Evolutionary conservation across 2,888 invertebrate genomes (phyloP).

Genomic region (Apamea monoglypha): DNA sequence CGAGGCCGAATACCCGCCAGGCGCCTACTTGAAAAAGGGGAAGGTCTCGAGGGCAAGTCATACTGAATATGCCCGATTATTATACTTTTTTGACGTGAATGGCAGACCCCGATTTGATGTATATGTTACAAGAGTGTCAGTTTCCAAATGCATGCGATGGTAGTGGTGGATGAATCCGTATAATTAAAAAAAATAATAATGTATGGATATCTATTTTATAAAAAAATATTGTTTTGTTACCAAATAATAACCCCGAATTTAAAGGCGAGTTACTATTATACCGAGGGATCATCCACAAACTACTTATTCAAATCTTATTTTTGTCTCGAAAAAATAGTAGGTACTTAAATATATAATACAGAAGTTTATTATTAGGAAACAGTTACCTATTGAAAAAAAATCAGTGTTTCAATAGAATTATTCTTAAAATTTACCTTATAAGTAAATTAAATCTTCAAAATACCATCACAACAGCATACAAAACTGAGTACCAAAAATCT

Average conservation of each 20-base stretch:
- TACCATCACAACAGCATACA: constrained; percentile 1
- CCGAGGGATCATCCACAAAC: constrained; percentile 40
- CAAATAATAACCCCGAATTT: neutral
- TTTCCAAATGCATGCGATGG: constrained; percentile 4
- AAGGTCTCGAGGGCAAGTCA: constrained; percentile 92
- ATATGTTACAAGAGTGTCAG: constrained; percentile 30
- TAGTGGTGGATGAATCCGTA: constrained; percentile 17
- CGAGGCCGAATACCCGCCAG: constrained; percentile 93
- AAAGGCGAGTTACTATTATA: neutral
- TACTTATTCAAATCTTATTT: neutral
- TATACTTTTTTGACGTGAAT: constrained; percentile 52
- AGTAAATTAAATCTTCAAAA: neutral
- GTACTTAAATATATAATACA: neutral
- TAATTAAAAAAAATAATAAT: neutral
- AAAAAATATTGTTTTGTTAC: neutral
- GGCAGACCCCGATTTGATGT: constrained; percentile 35
- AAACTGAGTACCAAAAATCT: constrained; percentile 16
- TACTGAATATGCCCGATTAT: constrained; percentile 84
- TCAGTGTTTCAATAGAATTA: neutral
- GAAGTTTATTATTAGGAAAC: constrained; percentile 9
- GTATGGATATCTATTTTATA: no score
- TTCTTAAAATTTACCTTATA: neutral
- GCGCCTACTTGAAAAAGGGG: constrained; percentile 92
- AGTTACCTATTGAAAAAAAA: no score
- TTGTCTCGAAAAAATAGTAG: neutral